phyloP scores from a whole-genome alignment of 2,113 vertebrate genomes.

The Sebastes schlegelii region DNA sequence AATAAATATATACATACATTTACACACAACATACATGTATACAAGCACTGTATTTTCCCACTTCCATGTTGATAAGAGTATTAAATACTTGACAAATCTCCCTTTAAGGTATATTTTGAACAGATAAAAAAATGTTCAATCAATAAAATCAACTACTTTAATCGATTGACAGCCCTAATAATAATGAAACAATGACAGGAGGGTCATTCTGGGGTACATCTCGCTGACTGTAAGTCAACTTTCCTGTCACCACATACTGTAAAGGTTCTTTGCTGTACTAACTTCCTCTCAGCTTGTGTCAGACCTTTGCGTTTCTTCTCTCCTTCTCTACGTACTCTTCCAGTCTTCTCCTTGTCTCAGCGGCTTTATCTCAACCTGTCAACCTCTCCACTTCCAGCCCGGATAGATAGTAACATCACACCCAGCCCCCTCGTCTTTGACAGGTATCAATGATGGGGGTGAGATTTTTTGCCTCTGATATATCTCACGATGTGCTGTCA shows the following conservation, averaged over 20 bases:
- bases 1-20: too few relatives aligned
- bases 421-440: slow-evolving; percentile 11
- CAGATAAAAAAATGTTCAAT: too few relatives aligned
- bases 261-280: not conserved
- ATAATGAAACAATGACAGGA: too few relatives aligned
- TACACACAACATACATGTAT: too few relatives aligned
- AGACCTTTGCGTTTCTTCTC: not conserved
- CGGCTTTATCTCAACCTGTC: slow-evolving; percentile 26
- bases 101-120: too few relatives aligned
- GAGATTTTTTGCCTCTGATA: slow-evolving; percentile 28
- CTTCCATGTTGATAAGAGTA: too few relatives aligned
- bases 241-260: not conserved
- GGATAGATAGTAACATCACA: slow-evolving; percentile 27
- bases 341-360: not conserved
- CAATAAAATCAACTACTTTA: too few relatives aligned
- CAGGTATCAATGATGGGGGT: slow-evolving; percentile 20
- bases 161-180: too few relatives aligned
- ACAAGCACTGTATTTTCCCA: too few relatives aligned
- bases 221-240: not conserved
- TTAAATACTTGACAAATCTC: too few relatives aligned
- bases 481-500: slow-evolving; percentile 12
- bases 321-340: not conserved
- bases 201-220: not conserved
- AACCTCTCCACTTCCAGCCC: not conserved
- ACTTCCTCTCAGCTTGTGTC: not conserved